Evolutionary conservation across 2,797 vertebrate genomes (phyloP).

Genomic region (Diplodus puntazzo): DNA sequence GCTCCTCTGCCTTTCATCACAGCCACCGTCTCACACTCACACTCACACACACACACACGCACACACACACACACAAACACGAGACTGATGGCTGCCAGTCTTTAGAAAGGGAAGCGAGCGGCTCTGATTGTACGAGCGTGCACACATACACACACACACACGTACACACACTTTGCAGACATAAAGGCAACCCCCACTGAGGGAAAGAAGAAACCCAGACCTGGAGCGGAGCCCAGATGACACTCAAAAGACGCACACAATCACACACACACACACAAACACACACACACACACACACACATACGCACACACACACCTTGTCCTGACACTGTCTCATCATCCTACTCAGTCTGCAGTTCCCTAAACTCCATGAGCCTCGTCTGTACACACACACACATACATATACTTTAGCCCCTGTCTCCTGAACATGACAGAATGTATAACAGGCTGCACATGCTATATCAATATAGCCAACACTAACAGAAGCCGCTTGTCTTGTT

Average conservation of each 20-base stretch:
- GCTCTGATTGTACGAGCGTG: conserved; percentile 50
- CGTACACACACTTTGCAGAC: conserved; percentile 65
- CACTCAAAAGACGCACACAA: conserved; percentile 76
- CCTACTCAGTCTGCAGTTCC: conserved; percentile 39
- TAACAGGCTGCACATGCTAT: conserved; percentile 41
- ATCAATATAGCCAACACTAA: conserved; percentile 39
- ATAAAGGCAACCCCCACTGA: conserved; percentile 75
- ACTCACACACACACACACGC: conserved; percentile 71
- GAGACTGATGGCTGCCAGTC: conserved; percentile 92
- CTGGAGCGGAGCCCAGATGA: conserved; percentile 85
- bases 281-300: conserved; percentile 35
- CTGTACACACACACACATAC: conserved; percentile 40
- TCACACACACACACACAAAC: conserved; percentile 44
- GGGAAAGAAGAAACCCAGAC: conserved; percentile 83
- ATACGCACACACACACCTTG: conserved; percentile 43
- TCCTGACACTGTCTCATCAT: conserved; percentile 56
- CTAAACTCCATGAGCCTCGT: conserved; percentile 24
- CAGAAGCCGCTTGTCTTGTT: conserved; percentile 31
- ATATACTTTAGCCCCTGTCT: conserved; percentile 45
- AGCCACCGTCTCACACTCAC: conserved; percentile 68
- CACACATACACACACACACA: conserved; percentile 27
- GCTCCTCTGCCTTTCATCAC: conserved; percentile 94
- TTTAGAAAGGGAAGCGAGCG: conserved; percentile 73
- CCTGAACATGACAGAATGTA: conserved; percentile 66
- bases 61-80: conserved; percentile 73